Evolutionary conservation across 2,797 vertebrate species (phyloP).

Genomic region (Pteropus rufus): DNA sequence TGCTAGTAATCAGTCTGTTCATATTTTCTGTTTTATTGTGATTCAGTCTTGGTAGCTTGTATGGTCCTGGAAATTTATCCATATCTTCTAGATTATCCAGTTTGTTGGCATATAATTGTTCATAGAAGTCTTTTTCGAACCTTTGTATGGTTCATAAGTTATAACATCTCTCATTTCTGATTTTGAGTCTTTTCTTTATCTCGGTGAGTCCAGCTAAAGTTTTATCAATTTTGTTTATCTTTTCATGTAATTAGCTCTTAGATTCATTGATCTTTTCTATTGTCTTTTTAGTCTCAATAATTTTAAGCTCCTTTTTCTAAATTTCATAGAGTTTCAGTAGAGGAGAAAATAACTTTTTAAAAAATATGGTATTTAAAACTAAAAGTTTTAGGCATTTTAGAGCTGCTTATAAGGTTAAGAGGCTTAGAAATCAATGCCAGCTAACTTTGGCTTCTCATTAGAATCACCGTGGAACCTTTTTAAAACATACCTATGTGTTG

Average conservation of each 20-base stretch:
- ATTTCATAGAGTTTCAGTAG: conserved; percentile 11
- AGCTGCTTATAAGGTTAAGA: background rate
- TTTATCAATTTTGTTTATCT: background rate
- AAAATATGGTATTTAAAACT: conserved; percentile 24
- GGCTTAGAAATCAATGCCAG: background rate
- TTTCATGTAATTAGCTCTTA: background rate
- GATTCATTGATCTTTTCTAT: background rate
- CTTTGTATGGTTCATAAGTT: background rate
- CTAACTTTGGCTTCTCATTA: background rate
- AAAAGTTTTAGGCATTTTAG: conserved; percentile 2
- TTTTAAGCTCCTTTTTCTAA: background rate
- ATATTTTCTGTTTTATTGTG: background rate
- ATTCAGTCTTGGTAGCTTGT: background rate
- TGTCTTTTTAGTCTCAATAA: background rate
- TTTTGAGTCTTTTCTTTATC: background rate
- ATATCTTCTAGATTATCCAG: background rate
- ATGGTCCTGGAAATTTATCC: background rate
- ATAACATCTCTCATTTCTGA: background rate
- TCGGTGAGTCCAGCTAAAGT: background rate
- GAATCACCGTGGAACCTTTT: background rate
- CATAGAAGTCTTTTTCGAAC: background rate
- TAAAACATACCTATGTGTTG: background rate
- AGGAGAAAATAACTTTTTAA: background rate
- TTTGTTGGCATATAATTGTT: background rate
- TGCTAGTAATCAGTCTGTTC: background rate